Evolutionary conservation across 37 sponge, comb jelly and placozoan genomes (phyloP).

Genomic region (Ephydatia muelleri): DNA sequence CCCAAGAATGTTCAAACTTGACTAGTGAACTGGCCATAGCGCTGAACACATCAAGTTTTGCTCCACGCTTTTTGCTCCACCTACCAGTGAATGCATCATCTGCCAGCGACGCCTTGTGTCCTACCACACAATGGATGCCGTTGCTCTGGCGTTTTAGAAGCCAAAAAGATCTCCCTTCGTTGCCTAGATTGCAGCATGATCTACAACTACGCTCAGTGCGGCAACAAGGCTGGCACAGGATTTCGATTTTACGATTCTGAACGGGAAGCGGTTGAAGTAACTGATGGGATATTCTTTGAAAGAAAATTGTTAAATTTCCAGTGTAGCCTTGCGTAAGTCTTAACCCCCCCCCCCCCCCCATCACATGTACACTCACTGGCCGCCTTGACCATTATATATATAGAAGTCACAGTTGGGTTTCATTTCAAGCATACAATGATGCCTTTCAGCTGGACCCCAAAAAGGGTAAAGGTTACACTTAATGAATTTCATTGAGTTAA

Average conservation of each 20-base stretch:
- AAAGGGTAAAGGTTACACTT: background rate
- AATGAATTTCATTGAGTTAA: too few species aligned
- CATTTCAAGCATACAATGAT: constrained; percentile 30
- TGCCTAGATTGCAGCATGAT: constrained; percentile 15
- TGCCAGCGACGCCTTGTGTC: constrained; percentile 18
- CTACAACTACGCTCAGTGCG: constrained; percentile 32
- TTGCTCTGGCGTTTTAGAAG: constrained; percentile 4
- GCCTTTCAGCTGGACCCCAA: constrained; percentile 10
- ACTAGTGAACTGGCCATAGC: too few species aligned
- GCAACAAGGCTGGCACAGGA: constrained; percentile 19
- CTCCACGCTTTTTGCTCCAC: constrained; percentile 24
- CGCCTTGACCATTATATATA: too few species aligned
- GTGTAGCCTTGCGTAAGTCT: constrained; percentile 44
- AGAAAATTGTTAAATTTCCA: constrained; percentile 20
- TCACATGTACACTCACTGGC: too few species aligned
- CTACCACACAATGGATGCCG: constrained; percentile 19
- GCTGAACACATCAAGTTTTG: too few species aligned
- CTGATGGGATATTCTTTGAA: constrained; percentile 24
- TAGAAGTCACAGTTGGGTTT: constrained; percentile 22
- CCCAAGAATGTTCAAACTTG: too few species aligned
- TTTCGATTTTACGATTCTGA: constrained; percentile 10
- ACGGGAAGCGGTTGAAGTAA: constrained; percentile 19
- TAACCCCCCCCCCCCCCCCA: background rate
- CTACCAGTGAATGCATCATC: constrained; percentile 2
- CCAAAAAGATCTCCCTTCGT: constrained; percentile 11